A percentile compares a stretch with the other conserved stretches of the same genome.
Conservation (phyloP, 2,113 vertebrate genomes). For the Bufo bufo region DNA sequence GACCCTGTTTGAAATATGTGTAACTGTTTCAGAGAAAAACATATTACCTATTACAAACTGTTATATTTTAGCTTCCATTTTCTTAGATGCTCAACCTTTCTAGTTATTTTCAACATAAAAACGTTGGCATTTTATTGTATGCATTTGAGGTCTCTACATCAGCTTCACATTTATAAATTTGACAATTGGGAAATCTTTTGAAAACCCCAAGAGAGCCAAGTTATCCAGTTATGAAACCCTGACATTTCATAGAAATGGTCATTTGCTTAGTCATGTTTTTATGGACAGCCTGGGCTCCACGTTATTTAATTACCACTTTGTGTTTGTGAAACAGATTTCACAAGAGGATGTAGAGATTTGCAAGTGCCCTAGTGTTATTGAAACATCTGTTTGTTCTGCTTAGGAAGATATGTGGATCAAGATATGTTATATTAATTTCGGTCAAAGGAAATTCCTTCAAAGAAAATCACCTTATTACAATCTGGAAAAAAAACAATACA, state of each 20-base stretch:
- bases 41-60: not conserved
- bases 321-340: slow-evolving; percentile 7
- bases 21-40: not conserved
- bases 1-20: not conserved
- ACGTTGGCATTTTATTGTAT: not conserved
- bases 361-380: not conserved
- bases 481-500: not conserved
- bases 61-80: not conserved
- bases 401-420: not conserved
- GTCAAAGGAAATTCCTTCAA: not conserved
- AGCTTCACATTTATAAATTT: not conserved
- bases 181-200: not conserved
- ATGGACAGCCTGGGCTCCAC: not conserved
- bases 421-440: not conserved
- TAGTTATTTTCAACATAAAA: not conserved
- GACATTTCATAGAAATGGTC: not conserved
- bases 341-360: not conserved
- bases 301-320: not conserved
- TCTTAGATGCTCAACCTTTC: not conserved
- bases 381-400: not conserved
- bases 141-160: not conserved
- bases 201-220: not conserved
- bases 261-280: slow-evolving; percentile 14
- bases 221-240: not conserved
- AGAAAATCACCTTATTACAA: not conserved